A percentile compares a stretch with the other conserved stretches of the same genome.
phyloP scores from a whole-genome alignment of 2,797 vertebrate genomes.

The Sciurus vulgaris region DNA sequence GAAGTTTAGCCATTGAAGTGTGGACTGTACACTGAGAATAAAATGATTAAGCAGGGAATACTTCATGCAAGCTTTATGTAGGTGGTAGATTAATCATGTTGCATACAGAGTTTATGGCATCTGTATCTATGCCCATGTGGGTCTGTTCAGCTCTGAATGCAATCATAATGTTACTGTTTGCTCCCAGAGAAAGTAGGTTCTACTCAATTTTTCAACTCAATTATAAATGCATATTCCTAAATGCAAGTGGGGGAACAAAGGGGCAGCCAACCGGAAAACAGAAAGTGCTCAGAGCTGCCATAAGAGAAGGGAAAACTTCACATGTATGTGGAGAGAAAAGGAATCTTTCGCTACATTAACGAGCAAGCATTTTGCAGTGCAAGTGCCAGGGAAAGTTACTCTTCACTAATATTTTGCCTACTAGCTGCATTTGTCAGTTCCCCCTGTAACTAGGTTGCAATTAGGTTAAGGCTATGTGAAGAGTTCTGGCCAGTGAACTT shows the following conservation, averaged over 20 bases:
- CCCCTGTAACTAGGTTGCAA: background rate
- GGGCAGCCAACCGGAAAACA: background rate
- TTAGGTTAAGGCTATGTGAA: background rate
- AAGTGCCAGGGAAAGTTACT: background rate
- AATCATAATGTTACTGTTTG: background rate
- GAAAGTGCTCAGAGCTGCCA: background rate
- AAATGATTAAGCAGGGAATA: background rate
- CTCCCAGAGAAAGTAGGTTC: background rate
- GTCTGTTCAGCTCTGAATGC: background rate
- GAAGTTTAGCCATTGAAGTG: background rate
- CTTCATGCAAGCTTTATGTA: background rate
- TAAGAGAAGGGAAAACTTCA: background rate
- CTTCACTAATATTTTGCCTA: background rate
- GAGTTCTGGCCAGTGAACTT: background rate
- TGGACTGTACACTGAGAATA: background rate
- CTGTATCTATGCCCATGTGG: background rate
- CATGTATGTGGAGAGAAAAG: background rate
- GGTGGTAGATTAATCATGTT: background rate
- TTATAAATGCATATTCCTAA: background rate
- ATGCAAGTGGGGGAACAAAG: background rate
- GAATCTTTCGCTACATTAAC: background rate
- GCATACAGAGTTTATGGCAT: background rate
- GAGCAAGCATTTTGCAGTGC: background rate
- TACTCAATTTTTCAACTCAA: background rate
- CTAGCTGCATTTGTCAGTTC: background rate